A percentile compares a stretch with the other conserved stretches of the same genome.
phyloP scores from a whole-genome alignment of 2,797 vertebrate genomes.

The Buceros bicornis region DNA sequence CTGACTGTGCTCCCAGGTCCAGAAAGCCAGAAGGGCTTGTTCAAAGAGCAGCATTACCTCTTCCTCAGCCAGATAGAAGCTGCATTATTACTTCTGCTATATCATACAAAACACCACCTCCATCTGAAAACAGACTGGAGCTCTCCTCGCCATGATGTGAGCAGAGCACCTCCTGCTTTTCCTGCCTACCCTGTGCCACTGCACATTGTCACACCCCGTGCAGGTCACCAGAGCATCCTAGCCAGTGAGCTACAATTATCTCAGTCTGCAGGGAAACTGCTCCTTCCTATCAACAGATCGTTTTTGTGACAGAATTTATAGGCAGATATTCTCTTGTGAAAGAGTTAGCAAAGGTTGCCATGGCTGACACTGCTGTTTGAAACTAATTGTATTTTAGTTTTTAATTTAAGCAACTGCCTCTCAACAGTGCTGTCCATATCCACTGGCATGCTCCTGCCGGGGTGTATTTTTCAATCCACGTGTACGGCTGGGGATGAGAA shows the following conservation, averaged over 20 bases:
- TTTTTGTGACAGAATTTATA: not conserved
- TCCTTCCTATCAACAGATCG: not conserved
- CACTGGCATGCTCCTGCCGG: not conserved
- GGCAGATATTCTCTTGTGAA: not conserved
- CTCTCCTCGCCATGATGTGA: not conserved
- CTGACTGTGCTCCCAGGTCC: not conserved
- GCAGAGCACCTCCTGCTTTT: not conserved
- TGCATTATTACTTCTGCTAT: not conserved
- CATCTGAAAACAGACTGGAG: fast-evolving
- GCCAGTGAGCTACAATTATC: not conserved
- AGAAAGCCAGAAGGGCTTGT: not conserved
- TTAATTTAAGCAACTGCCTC: not conserved
- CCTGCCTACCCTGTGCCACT: not conserved
- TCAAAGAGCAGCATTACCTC: not conserved
- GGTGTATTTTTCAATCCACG: not conserved
- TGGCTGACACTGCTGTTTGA: not conserved
- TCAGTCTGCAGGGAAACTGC: not conserved
- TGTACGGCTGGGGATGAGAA: not conserved
- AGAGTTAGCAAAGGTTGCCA: not conserved
- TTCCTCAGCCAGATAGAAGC: not conserved
- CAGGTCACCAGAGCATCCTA: not conserved
- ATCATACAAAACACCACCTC: not conserved
- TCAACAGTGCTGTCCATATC: not conserved
- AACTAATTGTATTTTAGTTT: not conserved
- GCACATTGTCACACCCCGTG: fast-evolving